Evolutionary conservation across 2,888 invertebrate species (phyloP), one percentile per base, ranked within the genome.

Genomic region (Smittia aterrima): DNA sequence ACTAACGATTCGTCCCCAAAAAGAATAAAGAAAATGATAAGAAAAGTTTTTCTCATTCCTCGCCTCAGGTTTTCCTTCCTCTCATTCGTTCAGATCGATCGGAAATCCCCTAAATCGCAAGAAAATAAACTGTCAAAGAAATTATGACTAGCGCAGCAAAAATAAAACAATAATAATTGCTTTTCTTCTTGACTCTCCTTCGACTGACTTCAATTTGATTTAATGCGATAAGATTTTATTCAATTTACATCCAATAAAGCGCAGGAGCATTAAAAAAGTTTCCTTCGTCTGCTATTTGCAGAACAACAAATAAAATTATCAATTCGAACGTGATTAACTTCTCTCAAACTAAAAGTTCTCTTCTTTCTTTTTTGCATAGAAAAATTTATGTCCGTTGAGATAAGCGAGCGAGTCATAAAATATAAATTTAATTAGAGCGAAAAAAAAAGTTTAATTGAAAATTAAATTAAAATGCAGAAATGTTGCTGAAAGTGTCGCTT

Each of bases 381-480:
- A 47, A 13, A 58, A 58, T 6, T 20, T 18, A 2, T 13, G 20
- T 58, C 58, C 24, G 58, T 18, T 18, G 20, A 58, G 58, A 58
- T 58, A 58, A 58, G 58, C 58, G 24, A 22, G 24, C 58, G 58
- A 6, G 58, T 58, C 58, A 58, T 58, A 58, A 58, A 58, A 58
- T 58, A 58, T 58, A 58, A 58, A 58, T 58, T 58, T 58, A 58
- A 58, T 58, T 58, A 58, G 24, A 58, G 3, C n/a, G 20, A 58
- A 20, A 47, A 13, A 47, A 47, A 47, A 58, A 58, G 58, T 58
- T 58, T 58, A 58, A 58, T 58, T 58, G 58, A 58, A 58, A 58
- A 58, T 58, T 58, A 22, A 58, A 58, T 58, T 58, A 58, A 58
- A 58, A 58, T 58, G 58, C 58, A 58, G 24, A 58, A 18, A 47